phyloP scores from a whole-genome alignment of 2,797 vertebrate genomes.

The Lacerta agilis region DNA sequence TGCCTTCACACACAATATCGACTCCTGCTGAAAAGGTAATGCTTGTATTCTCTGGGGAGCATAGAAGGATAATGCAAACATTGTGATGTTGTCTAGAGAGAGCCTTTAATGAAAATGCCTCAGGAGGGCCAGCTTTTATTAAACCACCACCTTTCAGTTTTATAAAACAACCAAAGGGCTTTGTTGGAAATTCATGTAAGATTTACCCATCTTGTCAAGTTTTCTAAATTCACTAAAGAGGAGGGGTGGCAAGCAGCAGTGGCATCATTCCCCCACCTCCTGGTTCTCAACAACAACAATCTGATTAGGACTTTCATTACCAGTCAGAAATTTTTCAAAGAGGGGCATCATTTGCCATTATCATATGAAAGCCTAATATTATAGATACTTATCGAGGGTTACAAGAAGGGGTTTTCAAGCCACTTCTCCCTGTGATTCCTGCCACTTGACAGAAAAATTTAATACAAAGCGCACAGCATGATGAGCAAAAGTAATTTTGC shows the following conservation, averaged over 20 bases:
- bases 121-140: slow-evolving; percentile 86
- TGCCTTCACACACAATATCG: slow-evolving; percentile 78
- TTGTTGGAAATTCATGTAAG: slow-evolving; percentile 79
- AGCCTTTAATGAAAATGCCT: slow-evolving; percentile 91
- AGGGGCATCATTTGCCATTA: slow-evolving; percentile 81
- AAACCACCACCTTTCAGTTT: slow-evolving; percentile 81
- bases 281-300: slow-evolving; percentile 72
- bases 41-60: slow-evolving; percentile 78
- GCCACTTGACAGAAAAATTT: slow-evolving; percentile 92
- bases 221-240: slow-evolving; percentile 73
- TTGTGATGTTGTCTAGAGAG: slow-evolving; percentile 80
- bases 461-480: slow-evolving; percentile 89
- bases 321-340: slow-evolving; percentile 80
- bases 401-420: slow-evolving; percentile 76
- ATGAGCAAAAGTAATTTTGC: slow-evolving; percentile 89
- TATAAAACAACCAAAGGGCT: slow-evolving; percentile 74
- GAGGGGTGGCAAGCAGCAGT: slow-evolving; percentile 16
- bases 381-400: slow-evolving; percentile 82
- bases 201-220: slow-evolving; percentile 78
- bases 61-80: slow-evolving; percentile 80
- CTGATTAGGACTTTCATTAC: slow-evolving; percentile 84
- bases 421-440: slow-evolving; percentile 90
- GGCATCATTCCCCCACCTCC: slow-evolving; percentile 43
- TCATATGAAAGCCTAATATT: slow-evolving; percentile 85
- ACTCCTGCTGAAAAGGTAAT: slow-evolving; percentile 78